A percentile compares a stretch with the other conserved stretches of the same genome.
phyloP scores from a whole-genome alignment of 2,797 vertebrate genomes.

The Chelmon rostratus region DNA sequence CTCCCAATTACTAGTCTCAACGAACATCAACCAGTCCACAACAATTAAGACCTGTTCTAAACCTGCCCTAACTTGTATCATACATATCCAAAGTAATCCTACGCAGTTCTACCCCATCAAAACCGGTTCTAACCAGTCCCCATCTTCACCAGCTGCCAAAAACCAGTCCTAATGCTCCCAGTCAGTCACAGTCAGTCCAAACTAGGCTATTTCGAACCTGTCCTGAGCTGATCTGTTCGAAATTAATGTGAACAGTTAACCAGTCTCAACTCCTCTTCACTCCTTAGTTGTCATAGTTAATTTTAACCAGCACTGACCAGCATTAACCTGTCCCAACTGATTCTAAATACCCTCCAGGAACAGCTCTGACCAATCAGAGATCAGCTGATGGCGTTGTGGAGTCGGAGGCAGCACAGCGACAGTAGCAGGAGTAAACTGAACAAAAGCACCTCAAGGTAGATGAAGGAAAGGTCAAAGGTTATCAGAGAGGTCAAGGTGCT shows the following conservation, averaged over 20 bases:
- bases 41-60: too few relatives aligned
- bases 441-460: conserved; percentile 60
- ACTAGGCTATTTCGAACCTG: background rate
- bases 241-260: background rate
- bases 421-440: conserved; percentile 74
- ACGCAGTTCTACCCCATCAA: too few relatives aligned
- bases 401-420: conserved; percentile 16
- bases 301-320: background rate
- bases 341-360: background rate
- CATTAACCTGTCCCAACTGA: background rate
- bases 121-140: background rate
- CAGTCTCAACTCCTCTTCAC: too few relatives aligned
- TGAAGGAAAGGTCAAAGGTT: conserved; percentile 81
- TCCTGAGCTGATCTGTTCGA: background rate
- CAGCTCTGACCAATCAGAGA: background rate
- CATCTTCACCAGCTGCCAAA: background rate
- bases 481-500: conserved; percentile 79
- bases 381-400: background rate
- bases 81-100: background rate
- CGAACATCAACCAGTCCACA: too few relatives aligned
- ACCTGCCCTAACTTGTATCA: background rate
- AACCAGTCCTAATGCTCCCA: background rate
- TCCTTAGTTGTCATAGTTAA: background rate
- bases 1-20: too few relatives aligned
- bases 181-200: background rate